Conservation (phyloP, 2,113 vertebrate species). For the Caloenas nicobarica region DNA sequence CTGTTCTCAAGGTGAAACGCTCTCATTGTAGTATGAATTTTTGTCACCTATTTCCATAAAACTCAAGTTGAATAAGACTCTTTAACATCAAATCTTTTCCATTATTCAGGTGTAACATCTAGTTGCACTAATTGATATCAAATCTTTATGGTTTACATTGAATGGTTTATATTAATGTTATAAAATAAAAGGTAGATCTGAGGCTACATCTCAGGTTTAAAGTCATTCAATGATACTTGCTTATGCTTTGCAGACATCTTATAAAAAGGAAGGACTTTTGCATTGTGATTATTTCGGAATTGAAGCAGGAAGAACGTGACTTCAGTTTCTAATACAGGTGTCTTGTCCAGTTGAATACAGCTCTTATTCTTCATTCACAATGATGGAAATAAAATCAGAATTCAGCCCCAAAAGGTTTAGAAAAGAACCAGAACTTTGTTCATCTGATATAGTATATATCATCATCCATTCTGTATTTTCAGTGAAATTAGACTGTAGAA, state of each 20-base stretch:
- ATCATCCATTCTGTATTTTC: neutral
- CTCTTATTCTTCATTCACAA: neutral
- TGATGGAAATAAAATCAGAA: neutral
- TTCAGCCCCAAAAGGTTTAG: neutral
- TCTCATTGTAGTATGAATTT: neutral
- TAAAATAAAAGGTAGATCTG: neutral
- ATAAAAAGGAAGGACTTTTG: neutral
- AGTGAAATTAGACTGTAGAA: neutral
- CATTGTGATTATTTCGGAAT: neutral
- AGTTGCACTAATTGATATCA: neutral
- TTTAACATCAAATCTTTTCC: neutral
- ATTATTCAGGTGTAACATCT: neutral
- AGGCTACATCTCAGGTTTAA: neutral
- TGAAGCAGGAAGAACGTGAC: neutral
- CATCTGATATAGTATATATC: too few relatives aligned
- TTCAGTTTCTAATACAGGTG: neutral
- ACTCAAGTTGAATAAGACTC: neutral
- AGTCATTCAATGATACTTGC: neutral
- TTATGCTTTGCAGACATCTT: neutral
- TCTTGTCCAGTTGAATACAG: neutral
- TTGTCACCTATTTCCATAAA: neutral
- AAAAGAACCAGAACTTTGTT: neutral
- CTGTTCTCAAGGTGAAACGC: neutral
- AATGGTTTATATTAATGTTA: neutral
- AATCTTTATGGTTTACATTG: neutral